Percentiles rank a stretch among this genome's conserved stretches.
These are phyloP conservation scores for Gerris buenoi DNA, from an alignment of 1,140 invertebrate species.

Conservation along the genomic window DNA sequence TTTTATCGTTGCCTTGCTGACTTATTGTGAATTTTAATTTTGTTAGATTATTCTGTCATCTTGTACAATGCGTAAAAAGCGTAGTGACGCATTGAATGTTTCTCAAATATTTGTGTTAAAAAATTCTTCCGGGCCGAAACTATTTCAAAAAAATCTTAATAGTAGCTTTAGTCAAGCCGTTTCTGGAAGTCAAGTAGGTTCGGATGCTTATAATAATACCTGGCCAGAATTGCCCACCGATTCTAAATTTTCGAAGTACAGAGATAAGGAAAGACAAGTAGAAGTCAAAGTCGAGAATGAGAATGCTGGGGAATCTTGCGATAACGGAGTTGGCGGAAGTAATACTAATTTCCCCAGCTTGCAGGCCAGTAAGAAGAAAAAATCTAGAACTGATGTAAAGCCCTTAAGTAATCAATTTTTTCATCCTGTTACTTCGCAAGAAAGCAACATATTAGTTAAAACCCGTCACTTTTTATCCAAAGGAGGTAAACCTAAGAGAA, in stretches of 20 bases:
- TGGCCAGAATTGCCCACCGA: background rate
- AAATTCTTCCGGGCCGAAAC: background rate
- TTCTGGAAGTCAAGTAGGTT: background rate
- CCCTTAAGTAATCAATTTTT: background rate
- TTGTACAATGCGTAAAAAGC: background rate
- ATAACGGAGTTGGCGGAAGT: too few species aligned
- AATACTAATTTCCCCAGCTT: too few species aligned
- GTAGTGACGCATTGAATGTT: background rate
- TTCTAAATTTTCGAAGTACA: background rate
- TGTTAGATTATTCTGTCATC: too few species aligned
- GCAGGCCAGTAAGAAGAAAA: too few species aligned
- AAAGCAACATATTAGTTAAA: background rate
- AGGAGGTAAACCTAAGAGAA: background rate
- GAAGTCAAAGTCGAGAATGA: background rate
- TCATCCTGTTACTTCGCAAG: background rate
- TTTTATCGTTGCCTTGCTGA: too few species aligned
- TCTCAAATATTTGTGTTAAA: background rate
- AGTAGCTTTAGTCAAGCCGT: background rate
- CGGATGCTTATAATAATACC: background rate
- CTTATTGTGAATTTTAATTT: too few species aligned
- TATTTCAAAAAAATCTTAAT: background rate
- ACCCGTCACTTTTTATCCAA: background rate
- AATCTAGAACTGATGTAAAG: too few species aligned
- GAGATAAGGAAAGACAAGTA: background rate
- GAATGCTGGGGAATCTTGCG: background rate